phyloP scores from a whole-genome alignment of 2,113 vertebrate species.

The Lynx canadensis region DNA sequence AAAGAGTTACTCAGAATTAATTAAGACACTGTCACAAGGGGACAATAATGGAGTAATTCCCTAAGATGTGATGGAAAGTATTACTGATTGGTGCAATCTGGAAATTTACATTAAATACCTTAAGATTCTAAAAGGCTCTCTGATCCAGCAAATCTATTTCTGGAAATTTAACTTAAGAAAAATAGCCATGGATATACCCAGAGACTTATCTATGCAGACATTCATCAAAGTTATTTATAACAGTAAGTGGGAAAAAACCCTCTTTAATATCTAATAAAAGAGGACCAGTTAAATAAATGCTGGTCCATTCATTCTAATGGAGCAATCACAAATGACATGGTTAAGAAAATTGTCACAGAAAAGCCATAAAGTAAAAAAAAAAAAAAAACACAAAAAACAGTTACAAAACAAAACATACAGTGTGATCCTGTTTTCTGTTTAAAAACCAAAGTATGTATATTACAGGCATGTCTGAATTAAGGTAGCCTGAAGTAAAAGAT shows the following conservation, averaged over 20 bases:
- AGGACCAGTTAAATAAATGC: background rate
- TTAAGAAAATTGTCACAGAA: constrained; percentile 4
- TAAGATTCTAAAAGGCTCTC: constrained; percentile 12
- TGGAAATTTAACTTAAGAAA: constrained; percentile 53
- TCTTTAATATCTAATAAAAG: background rate
- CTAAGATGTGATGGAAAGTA: constrained; percentile 56
- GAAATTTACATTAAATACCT: constrained; percentile 55
- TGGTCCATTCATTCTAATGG: background rate
- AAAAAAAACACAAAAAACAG: background rate
- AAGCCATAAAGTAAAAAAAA: constrained; percentile 9
- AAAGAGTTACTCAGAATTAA: constrained; percentile 67
- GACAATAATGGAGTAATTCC: constrained; percentile 59
- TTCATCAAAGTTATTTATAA: constrained; percentile 7
- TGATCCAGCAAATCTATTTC: constrained; percentile 44
- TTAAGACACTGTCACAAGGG: constrained; percentile 59
- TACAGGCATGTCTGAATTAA: background rate
- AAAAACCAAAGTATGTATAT: background rate
- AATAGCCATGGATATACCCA: constrained; percentile 5
- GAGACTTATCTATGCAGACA: background rate
- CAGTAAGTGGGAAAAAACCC: background rate
- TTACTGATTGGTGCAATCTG: constrained; percentile 40
- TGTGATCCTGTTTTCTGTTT: background rate
- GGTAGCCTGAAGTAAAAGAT: background rate
- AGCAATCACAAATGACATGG: background rate
- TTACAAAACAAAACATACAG: background rate